Evolutionary conservation across 2,113 vertebrate genomes (phyloP).

Genomic region (Stercorarius parasiticus): DNA sequence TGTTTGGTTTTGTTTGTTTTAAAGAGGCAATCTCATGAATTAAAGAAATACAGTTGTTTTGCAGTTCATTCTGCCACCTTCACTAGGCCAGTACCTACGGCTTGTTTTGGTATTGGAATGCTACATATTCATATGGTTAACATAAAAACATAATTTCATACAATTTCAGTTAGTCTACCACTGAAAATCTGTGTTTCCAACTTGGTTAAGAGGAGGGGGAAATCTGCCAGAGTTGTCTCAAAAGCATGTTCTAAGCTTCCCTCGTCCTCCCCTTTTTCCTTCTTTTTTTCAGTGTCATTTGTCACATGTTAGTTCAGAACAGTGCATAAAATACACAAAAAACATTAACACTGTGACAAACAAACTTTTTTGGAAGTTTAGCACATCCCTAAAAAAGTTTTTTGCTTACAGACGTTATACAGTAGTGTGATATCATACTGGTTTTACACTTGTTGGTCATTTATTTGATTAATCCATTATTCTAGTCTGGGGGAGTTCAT

Average conservation of each 20-base stretch:
- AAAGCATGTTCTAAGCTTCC: neutral
- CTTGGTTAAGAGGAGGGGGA: neutral
- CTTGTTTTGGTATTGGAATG: neutral
- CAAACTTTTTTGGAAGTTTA: neutral
- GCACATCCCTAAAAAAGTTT: neutral
- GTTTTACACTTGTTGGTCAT: neutral
- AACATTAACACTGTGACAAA: neutral
- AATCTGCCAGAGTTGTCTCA: neutral
- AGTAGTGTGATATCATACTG: rapidly evolving
- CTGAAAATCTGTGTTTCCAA: neutral
- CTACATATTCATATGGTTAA: neutral
- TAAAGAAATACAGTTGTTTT: neutral
- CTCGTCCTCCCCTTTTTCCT: neutral
- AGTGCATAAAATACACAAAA: neutral
- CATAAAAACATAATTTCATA: neutral
- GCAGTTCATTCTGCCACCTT: neutral
- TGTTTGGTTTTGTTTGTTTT: neutral
- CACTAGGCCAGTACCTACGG: neutral
- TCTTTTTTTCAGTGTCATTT: neutral
- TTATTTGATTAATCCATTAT: neutral
- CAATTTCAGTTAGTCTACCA: neutral
- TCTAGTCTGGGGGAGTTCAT: neutral
- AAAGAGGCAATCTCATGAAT: neutral
- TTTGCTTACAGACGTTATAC: neutral
- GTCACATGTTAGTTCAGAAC: neutral